Evolutionary conservation across 2,888 invertebrate species (phyloP).

Genomic region (Drosophila paracracens): DNA sequence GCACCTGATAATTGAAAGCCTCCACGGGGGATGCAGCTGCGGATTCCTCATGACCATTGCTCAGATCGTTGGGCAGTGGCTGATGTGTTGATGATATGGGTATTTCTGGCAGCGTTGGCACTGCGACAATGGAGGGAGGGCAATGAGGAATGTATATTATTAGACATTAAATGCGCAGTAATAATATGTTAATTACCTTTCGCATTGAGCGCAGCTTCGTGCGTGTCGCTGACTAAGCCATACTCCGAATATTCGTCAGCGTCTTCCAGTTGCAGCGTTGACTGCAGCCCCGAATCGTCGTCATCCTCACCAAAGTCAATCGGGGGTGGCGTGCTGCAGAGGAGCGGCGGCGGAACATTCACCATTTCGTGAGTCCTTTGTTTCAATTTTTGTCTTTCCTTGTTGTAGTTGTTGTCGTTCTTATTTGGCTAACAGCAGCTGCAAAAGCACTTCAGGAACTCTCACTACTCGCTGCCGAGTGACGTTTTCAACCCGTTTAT

Average conservation of each 20-base stretch:
- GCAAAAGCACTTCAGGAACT: conserved; percentile 54
- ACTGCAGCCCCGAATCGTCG: conserved; percentile 84
- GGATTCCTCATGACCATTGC: conserved; percentile 35
- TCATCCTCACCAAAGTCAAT: conserved; percentile 85
- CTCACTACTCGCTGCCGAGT: conserved; percentile 34
- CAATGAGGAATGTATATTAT: neutral
- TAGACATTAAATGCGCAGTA: neutral
- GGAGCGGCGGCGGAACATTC: conserved; percentile 86
- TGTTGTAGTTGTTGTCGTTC: conserved; percentile 34
- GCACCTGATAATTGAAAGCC: conserved; percentile 74
- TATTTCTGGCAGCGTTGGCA: conserved; percentile 33
- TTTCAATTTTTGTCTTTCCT: conserved; percentile 32
- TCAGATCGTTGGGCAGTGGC: conserved; percentile 44
- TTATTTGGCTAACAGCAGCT: conserved; percentile 62
- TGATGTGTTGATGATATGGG: conserved; percentile 42
- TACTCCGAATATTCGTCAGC: conserved; percentile 83
- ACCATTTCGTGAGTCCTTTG: conserved; percentile 83
- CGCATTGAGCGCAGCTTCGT: conserved; percentile 34
- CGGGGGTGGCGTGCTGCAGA: conserved; percentile 87
- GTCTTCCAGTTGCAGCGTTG: conserved; percentile 79
- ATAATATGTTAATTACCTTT: conserved; percentile 57
- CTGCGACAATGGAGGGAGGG: conserved; percentile 2
- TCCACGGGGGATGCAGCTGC: conserved; percentile 44
- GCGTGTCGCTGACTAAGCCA: conserved; percentile 70
- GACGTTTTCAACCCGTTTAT: conserved; percentile 67